These are phyloP conservation scores for Columba livia DNA, from an alignment of 2,113 vertebrate species.

Conservation along the genomic window DNA sequence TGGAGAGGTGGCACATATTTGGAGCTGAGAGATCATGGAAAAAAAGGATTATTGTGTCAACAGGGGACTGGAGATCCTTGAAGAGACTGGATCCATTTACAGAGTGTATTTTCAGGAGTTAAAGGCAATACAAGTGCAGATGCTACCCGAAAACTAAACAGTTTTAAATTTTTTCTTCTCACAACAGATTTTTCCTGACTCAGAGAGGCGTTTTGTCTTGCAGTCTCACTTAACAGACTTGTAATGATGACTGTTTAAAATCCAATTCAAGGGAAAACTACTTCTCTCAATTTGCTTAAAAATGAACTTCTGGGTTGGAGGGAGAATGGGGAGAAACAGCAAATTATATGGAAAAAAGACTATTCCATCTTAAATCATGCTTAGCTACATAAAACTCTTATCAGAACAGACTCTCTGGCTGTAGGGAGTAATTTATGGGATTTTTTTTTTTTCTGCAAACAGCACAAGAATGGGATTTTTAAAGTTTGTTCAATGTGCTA, in stretches of 20 bases:
- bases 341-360: constrained; percentile 5
- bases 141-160: neutral
- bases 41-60: neutral
- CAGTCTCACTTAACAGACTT: neutral
- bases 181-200: neutral
- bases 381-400: constrained; percentile 55
- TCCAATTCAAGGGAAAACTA: neutral
- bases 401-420: constrained; percentile 44
- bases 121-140: neutral
- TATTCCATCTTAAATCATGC: constrained; percentile 46
- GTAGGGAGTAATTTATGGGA: neutral
- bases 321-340: neutral
- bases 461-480: constrained; percentile 19
- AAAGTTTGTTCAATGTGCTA: constrained; percentile 41
- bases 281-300: constrained; percentile 9
- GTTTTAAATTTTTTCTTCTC: neutral
- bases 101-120: neutral
- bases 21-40: neutral
- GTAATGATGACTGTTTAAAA: constrained; percentile 16
- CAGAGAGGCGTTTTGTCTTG: neutral
- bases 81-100: neutral
- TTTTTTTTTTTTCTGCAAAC: neutral
- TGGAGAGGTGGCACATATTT: neutral
- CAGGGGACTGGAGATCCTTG: neutral
- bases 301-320: neutral